Conservation (phyloP, 2,888 invertebrate species). For the Steromphala cineraria region DNA sequence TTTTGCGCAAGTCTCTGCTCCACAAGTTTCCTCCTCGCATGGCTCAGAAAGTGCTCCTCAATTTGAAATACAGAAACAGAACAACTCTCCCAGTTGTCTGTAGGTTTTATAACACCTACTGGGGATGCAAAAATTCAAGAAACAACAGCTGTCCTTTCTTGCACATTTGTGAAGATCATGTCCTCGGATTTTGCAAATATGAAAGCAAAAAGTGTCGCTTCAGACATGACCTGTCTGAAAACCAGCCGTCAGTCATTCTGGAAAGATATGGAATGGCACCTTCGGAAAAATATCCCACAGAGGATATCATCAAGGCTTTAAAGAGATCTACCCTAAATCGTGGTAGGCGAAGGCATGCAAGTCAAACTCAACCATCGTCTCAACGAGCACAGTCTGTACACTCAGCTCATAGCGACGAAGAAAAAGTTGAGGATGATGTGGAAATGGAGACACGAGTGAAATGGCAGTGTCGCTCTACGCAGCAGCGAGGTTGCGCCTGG, state of each 20-base stretch:
- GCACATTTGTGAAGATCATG: not conserved
- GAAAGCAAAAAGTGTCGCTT: not conserved
- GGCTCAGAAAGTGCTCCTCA: conserved; percentile 11
- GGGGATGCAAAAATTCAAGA: conserved; percentile 11
- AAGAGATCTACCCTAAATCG: not conserved
- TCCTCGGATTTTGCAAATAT: not conserved
- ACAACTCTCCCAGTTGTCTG: conserved; percentile 2
- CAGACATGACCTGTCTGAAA: not conserved
- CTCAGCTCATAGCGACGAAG: not conserved
- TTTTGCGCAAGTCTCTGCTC: conserved; percentile 7
- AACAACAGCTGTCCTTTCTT: conserved; percentile 10
- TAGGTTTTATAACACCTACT: conserved; percentile 6
- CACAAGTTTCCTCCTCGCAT: conserved; percentile 10
- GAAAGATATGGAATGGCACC: not conserved
- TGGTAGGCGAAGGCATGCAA: not conserved
- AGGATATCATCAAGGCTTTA: not conserved
- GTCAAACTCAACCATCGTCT: not conserved
- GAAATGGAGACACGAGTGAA: not conserved
- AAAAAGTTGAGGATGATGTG: conserved; percentile 3
- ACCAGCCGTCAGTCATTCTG: not conserved
- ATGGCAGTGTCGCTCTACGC: not conserved
- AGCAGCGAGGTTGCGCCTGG: not conserved
- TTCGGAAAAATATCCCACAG: not conserved
- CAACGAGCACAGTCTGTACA: not conserved
- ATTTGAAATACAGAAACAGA: conserved; percentile 4